Percentiles rank a stretch among this genome's conserved stretches.
Evolutionary conservation across 2,113 vertebrate species (phyloP).

Genomic region (Tetrax tetrax): DNA sequence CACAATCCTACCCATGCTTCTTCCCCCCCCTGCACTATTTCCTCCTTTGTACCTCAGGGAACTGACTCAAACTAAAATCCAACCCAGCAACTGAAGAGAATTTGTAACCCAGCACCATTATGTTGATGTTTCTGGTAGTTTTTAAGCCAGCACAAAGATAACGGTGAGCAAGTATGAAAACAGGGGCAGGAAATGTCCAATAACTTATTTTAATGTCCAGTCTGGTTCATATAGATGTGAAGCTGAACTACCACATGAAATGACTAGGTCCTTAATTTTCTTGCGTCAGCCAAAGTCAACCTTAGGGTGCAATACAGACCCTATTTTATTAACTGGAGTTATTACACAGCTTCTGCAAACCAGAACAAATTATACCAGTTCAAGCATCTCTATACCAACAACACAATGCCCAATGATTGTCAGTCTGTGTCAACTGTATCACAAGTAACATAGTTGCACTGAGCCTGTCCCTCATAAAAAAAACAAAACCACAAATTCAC

Average conservation of each 20-base stretch:
- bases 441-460: neutral
- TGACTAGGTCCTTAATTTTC: neutral
- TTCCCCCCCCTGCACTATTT: neutral
- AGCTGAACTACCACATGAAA: neutral
- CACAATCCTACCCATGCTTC: neutral
- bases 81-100: neutral
- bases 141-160: neutral
- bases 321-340: neutral
- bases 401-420: neutral
- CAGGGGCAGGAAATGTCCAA: neutral
- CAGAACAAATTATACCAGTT: neutral
- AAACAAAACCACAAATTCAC: neutral
- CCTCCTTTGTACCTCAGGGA: neutral
- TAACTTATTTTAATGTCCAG: neutral
- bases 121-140: neutral
- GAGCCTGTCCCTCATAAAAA: neutral
- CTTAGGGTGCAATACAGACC: rapidly evolving
- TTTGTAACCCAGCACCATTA: neutral
- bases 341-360: neutral
- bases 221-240: neutral
- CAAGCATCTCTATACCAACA: neutral
- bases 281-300: neutral
- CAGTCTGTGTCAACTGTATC: neutral
- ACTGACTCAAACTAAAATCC: neutral
- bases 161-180: neutral